phyloP scores from a whole-genome alignment of 2,797 vertebrate genomes.

The Nothura maculosa region DNA sequence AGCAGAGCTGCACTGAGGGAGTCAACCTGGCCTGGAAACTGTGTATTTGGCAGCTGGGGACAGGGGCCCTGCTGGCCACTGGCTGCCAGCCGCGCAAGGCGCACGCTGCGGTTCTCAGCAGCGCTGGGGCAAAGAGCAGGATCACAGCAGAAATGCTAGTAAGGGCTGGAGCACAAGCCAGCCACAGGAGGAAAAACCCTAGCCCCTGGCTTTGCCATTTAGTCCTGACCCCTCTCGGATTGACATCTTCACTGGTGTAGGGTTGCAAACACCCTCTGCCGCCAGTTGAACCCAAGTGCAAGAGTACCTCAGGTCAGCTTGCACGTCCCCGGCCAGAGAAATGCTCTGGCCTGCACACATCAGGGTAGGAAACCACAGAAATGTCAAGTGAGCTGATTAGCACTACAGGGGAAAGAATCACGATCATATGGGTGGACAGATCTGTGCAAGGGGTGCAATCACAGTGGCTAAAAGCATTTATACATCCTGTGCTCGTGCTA shows the following conservation, averaged over 20 bases:
- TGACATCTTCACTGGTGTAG: neutral
- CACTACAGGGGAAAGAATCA: neutral
- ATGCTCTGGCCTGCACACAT: neutral
- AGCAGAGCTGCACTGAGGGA: neutral
- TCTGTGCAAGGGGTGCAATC: rapidly evolving
- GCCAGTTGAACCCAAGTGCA: neutral
- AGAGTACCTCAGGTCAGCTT: neutral
- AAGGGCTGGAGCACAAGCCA: neutral
- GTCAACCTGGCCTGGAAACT: conserved; percentile 8
- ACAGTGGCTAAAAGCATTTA: neutral
- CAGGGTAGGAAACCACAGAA: rapidly evolving
- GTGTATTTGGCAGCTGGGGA: neutral
- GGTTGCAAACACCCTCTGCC: neutral
- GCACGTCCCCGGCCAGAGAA: too few relatives aligned
- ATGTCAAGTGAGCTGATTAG: neutral
- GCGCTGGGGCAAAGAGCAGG: neutral
- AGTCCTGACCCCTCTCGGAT: neutral
- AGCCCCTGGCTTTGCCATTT: neutral
- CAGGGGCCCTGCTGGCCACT: too few relatives aligned
- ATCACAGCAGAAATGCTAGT: neutral
- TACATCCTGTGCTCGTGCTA: neutral
- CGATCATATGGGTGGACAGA: neutral
- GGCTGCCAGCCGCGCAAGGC: neutral
- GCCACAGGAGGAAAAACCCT: neutral
- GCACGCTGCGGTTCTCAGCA: neutral